Conservation (phyloP, 2,888 invertebrate species). For the Luperina testacea region DNA sequence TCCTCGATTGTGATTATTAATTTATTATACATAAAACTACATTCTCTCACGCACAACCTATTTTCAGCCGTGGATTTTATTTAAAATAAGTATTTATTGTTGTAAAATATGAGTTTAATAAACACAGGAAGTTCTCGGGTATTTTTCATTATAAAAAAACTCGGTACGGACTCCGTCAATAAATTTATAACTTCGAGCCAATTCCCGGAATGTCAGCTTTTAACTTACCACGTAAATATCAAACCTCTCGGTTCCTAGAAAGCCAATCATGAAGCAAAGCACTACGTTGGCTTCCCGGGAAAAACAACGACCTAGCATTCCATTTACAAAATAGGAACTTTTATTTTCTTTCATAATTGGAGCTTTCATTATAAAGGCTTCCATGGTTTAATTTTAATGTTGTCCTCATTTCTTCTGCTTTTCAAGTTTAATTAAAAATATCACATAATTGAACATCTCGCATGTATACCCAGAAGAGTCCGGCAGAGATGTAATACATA, state of each 20-base stretch:
- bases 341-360: slow-evolving; percentile 10
- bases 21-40: neutral
- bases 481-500: neutral
- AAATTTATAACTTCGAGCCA: neutral
- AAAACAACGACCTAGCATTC: slow-evolving; percentile 17
- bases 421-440: slow-evolving; percentile 18
- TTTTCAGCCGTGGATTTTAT: slow-evolving; percentile 2
- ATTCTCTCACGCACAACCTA: neutral
- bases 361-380: slow-evolving; percentile 9
- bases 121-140: neutral
- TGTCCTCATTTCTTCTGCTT: neutral
- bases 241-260: slow-evolving; percentile 36
- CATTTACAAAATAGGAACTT: slow-evolving; percentile 34
- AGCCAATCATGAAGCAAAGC: slow-evolving; percentile 32
- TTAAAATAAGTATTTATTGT: slow-evolving; percentile 1
- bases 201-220: slow-evolving; percentile 40
- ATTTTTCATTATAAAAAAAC: slow-evolving; percentile 18
- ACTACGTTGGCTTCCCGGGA: slow-evolving; percentile 12
- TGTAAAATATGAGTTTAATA: neutral
- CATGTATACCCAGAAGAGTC: neutral
- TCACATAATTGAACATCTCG: neutral
- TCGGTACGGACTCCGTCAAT: neutral
- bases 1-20: neutral
- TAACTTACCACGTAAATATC: slow-evolving; percentile 16
- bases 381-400: neutral